Base-by-base conservation (phyloP, 2,113 vertebrate genomes). In the Phycodurus eques region DNA sequence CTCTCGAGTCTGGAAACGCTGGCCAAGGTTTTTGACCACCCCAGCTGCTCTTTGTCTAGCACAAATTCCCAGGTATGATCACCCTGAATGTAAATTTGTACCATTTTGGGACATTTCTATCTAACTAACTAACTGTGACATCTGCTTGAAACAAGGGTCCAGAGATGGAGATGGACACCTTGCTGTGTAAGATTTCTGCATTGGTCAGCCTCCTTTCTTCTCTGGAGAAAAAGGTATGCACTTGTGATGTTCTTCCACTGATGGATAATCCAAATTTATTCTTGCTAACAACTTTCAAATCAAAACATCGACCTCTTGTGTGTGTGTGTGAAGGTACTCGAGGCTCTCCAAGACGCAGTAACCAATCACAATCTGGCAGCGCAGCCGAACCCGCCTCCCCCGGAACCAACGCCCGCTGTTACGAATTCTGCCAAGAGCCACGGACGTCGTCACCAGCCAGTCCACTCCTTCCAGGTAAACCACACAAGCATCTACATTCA, bases 131-230 rank as follows among this genome's bases (percentile, higher is more conserved):
- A 57, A 67, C 35, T 42, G 35, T 60, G 20, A 11, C 9, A 63
- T 47, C 8, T 64, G 43, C 56, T 19, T 72, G 7, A 8, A 39
- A 84, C 20, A 83, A 90, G 85, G 77, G 84, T 65, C 84, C 92
- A 0, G 91, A 94, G 56, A 88, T 92, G 46, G 94, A 93, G 62
- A 85, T 96, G 27, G 95, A 96, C 68, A 83, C 79, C 76, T 87
- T 96, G 76, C 78, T 95, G 71, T 88, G 59, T 81, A 95, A 94
- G 84, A 93, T 95, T 66, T 92, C 94, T 39, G 73, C 90, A 0
- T 89, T 96, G 74, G 92, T 93, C 84, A 91, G 93, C 57, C 91
- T 95, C 49, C 92, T 95, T 3, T 93, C 94, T 42, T 93, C 92
- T 0, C 68, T 95, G 82, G 95, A 96, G 85, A 94, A 93, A 82